A percentile compares a stretch with the other conserved stretches of the same genome.
phyloP scores from a whole-genome alignment of 2,113 vertebrate species.

The Oxyruncus cristatus region DNA sequence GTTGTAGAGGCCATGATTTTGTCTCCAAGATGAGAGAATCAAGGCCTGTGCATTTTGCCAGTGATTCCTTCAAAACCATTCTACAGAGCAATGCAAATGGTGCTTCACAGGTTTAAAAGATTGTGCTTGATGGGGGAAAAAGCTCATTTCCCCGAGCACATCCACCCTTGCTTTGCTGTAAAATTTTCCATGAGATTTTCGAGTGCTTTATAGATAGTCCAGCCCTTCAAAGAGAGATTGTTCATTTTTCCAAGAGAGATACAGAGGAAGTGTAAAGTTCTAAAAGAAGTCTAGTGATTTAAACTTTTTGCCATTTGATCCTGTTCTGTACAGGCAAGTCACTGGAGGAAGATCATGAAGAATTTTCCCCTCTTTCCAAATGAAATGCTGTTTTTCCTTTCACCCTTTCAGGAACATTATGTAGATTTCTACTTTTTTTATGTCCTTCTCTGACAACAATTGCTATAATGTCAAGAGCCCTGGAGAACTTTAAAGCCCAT shows the following conservation, averaged over 20 bases:
- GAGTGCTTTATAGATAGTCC: background rate
- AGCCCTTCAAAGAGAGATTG: background rate
- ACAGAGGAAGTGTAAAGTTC: background rate
- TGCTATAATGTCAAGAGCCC: constrained; percentile 2
- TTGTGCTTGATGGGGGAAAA: background rate
- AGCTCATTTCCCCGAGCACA: background rate
- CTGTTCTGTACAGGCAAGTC: background rate
- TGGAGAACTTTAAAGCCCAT: background rate
- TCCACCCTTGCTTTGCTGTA: background rate
- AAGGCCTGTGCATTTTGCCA: background rate
- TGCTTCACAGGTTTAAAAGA: background rate
- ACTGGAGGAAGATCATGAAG: background rate
- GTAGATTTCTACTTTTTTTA: background rate
- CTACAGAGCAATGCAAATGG: background rate
- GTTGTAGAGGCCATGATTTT: background rate
- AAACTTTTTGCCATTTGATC: background rate
- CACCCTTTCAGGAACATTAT: background rate
- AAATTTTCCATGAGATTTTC: background rate
- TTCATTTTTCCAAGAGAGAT: background rate
- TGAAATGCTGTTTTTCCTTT: background rate
- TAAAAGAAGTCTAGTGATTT: background rate
- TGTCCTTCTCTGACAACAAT: background rate
- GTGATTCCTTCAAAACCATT: background rate
- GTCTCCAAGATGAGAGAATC: background rate
- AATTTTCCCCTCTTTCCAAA: background rate